Conservation (phyloP, 1,140 invertebrate genomes). For the Copidosoma floridanum region DNA sequence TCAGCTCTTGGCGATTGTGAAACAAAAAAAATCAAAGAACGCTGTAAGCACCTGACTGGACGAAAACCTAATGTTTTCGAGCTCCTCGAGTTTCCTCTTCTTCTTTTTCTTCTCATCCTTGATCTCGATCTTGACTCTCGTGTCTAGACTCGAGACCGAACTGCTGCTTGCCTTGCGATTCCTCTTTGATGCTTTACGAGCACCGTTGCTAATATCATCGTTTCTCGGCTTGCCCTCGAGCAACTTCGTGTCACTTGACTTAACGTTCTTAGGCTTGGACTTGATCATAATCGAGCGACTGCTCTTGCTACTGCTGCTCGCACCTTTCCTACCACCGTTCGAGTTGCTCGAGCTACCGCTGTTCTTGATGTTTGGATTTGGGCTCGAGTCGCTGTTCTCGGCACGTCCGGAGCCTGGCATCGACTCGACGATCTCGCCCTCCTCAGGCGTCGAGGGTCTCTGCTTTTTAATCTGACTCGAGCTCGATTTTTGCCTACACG, state of each 20-base stretch:
- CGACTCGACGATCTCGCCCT: constrained; percentile 46
- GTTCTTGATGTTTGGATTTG: constrained; percentile 7
- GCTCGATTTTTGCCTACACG: too few relatives aligned
- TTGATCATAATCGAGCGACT: constrained; percentile 17
- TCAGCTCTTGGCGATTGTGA: neutral
- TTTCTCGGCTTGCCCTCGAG: neutral
- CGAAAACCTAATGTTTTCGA: constrained; percentile 40
- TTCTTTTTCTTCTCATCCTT: constrained; percentile 47
- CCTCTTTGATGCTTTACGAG: constrained; percentile 41
- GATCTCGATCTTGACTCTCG: constrained; percentile 45
- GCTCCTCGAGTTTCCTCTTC: constrained; percentile 45
- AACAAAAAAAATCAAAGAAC: constrained; percentile 10
- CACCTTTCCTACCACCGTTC: too few relatives aligned
- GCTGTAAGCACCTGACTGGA: constrained; percentile 44
- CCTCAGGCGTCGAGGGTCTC: constrained; percentile 43
- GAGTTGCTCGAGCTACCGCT: neutral
- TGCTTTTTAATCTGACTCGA: constrained; percentile 20
- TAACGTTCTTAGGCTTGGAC: constrained; percentile 24
- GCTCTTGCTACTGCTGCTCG: neutral
- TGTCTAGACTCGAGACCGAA: constrained; percentile 53
- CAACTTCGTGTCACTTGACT: constrained; percentile 25
- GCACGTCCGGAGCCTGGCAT: constrained; percentile 22
- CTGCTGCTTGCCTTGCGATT: constrained; percentile 58
- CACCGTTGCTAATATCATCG: constrained; percentile 18
- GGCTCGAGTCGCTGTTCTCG: constrained; percentile 25